These are phyloP conservation scores for Papilio elwesi DNA, from an alignment of 2,888 invertebrate species.

Conservation along the genomic window DNA sequence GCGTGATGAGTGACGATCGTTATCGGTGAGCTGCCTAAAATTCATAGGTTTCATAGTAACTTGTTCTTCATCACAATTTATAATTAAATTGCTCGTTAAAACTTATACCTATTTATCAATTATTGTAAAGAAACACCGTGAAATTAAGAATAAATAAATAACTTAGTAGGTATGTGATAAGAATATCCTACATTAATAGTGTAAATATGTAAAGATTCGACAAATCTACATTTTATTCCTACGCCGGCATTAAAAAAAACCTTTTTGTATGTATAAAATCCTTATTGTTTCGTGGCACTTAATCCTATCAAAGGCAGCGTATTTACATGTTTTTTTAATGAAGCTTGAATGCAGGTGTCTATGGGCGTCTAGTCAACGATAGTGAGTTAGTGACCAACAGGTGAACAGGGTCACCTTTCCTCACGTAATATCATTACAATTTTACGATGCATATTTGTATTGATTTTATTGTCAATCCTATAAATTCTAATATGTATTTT, in stretches of 20 bases:
- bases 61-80: too few species aligned
- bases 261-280: not conserved
- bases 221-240: not conserved
- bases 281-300: not conserved
- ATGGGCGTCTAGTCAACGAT: conserved; percentile 1
- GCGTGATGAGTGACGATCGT: not conserved
- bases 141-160: too few species aligned
- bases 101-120: too few species aligned
- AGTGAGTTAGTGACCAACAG: not conserved
- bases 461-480: not conserved
- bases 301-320: not conserved
- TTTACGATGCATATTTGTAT: not conserved
- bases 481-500: not conserved
- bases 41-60: too few species aligned
- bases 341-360: conserved; percentile 7
- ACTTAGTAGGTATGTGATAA: too few species aligned
- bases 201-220: not conserved
- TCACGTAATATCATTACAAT: not conserved
- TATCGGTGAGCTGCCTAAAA: too few species aligned
- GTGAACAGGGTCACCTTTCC: conserved; percentile 1
- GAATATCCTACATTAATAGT: too few species aligned
- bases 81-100: too few species aligned
- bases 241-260: not conserved
- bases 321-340: conserved; percentile 6
- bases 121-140: too few species aligned